Conservation (phyloP, 30 jellyfish, hydroid and myxozoan species). For the Rhopilema esculentum region DNA sequence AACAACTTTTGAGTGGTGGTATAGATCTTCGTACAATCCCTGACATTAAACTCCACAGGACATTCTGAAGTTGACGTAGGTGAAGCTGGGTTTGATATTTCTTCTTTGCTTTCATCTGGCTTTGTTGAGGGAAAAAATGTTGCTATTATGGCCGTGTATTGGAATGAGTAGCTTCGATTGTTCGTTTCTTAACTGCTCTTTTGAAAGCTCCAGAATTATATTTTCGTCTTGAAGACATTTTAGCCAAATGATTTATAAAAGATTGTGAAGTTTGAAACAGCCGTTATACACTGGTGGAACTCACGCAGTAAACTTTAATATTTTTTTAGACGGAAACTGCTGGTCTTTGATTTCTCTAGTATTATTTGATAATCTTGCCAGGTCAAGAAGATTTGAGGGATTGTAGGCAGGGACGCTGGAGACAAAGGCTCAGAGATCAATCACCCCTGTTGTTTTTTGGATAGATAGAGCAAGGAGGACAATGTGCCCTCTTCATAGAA, state of each 20-base stretch:
- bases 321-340: too few species aligned
- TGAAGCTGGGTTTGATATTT: neutral
- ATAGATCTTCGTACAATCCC: too few species aligned
- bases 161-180: conserved; percentile 1
- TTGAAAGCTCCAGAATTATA: neutral
- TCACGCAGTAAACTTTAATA: too few species aligned
- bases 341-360: conserved; percentile 3
- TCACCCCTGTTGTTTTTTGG: too few species aligned
- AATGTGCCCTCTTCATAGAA: too few species aligned
- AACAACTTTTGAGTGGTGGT: too few species aligned
- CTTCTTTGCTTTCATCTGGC: neutral
- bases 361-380: too few species aligned
- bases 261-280: conserved; percentile 15
- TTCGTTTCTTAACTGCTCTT: neutral
- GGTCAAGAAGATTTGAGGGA: too few species aligned
- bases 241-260: conserved; percentile 5
- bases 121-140: conserved; percentile 1
- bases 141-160: neutral
- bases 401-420: too few species aligned
- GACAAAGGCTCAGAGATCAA: too few species aligned
- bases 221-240: neutral
- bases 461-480: too few species aligned
- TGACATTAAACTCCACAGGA: neutral
- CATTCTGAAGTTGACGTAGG: conserved; percentile 7
- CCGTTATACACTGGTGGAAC: conserved; percentile 8